Evolutionary conservation across 2,888 invertebrate genomes (phyloP).

Genomic region (Philereme vetulata): DNA sequence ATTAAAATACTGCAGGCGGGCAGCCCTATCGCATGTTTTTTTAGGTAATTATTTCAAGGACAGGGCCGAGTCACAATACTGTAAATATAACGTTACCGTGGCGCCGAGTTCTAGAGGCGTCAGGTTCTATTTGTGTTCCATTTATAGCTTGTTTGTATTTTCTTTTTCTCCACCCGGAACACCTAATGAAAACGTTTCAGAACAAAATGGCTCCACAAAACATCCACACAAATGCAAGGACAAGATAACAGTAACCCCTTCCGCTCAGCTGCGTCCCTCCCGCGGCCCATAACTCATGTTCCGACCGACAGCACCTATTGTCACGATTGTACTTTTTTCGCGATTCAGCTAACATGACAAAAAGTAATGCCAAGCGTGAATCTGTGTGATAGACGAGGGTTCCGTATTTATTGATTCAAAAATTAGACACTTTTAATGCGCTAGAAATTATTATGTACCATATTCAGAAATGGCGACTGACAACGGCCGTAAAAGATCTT

Average conservation of each 20-base stretch:
- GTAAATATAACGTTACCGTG: too few species aligned
- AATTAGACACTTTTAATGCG: too few species aligned
- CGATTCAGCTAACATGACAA: conserved; percentile 44
- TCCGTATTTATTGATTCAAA: not conserved
- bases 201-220: conserved; percentile 19
- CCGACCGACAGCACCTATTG: conserved; percentile 61
- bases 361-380: conserved; percentile 17
- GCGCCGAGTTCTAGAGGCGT: too few species aligned
- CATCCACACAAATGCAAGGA: conserved; percentile 24
- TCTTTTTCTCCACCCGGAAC: conserved; percentile 2
- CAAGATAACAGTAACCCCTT: conserved; percentile 38
- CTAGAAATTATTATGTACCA: too few species aligned
- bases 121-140: not conserved
- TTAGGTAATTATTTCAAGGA: too few species aligned
- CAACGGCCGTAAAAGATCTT: too few species aligned
- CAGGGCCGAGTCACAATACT: too few species aligned
- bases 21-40: too few species aligned
- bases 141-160: conserved; percentile 1
- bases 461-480: too few species aligned
- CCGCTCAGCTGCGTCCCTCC: conserved; percentile 46
- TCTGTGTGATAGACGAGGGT: conserved; percentile 13
- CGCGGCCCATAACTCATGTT: conserved; percentile 60
- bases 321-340: conserved; percentile 59
- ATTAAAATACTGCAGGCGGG: too few species aligned
- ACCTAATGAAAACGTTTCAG: conserved; percentile 20